A percentile compares a stretch with the other conserved stretches of the same genome.
Evolutionary conservation across 2,888 invertebrate genomes (phyloP).

Genomic region (Drosophila tripunctata): DNA sequence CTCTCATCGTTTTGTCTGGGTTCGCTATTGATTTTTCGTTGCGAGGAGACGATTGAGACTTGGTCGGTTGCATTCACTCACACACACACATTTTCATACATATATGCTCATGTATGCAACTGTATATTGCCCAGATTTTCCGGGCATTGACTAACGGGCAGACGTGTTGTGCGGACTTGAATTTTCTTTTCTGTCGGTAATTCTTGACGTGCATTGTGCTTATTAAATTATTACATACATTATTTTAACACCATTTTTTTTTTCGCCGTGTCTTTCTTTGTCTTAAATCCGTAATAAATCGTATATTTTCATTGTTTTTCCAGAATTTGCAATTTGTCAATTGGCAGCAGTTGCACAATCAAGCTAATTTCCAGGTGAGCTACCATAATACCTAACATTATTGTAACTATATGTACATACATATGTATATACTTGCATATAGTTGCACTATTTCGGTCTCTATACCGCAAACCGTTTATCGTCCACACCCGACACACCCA

Average conservation of each 20-base stretch:
- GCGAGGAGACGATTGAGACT: conserved; percentile 62
- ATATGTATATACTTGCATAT: neutral
- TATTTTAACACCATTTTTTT: too few species aligned
- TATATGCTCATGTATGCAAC: neutral
- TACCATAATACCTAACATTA: too few species aligned
- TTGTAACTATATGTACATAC: neutral
- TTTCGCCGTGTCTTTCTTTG: neutral
- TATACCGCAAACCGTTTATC: conserved; percentile 55
- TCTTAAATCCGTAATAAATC: neutral
- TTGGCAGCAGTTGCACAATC: conserved; percentile 23
- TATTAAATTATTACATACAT: neutral
- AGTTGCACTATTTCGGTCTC: conserved; percentile 48
- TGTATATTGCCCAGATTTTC: conserved; percentile 59
- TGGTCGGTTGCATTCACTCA: conserved; percentile 34
- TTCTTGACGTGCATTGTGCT: neutral
- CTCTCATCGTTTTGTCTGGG: conserved; percentile 65
- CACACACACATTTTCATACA: neutral
- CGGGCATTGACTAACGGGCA: conserved; percentile 50
- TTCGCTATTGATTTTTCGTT: conserved; percentile 81
- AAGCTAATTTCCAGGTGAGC: conserved; percentile 42
- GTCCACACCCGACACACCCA: conserved; percentile 48
- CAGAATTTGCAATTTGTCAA: conserved; percentile 28
- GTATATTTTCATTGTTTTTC: neutral
- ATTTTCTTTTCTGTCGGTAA: neutral
- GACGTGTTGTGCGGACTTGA: conserved; percentile 39